A percentile compares a stretch with the other conserved stretches of the same genome.
These are phyloP conservation scores for Pseudoatta argentina DNA, from an alignment of 1,140 invertebrate genomes.

Conservation along the genomic window DNA sequence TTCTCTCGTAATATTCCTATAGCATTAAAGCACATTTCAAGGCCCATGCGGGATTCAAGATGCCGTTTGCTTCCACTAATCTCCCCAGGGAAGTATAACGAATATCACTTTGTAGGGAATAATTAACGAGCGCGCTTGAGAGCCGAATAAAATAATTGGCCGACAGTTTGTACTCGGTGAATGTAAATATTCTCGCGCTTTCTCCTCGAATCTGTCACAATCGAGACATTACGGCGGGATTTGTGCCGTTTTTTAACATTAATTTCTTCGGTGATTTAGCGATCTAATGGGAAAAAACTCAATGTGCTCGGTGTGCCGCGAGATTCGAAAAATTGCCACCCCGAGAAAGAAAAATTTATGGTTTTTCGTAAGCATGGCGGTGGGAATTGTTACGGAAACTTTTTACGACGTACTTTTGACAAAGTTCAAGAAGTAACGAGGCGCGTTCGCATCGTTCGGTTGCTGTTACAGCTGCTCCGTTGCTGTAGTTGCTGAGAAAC, in stretches of 20 bases:
- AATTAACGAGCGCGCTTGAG: constrained; percentile 54
- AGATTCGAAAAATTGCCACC: constrained; percentile 49
- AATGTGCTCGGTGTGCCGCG: neutral
- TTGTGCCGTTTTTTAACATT: constrained; percentile 49
- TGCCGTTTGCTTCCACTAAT: constrained; percentile 34
- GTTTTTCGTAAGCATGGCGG: constrained; percentile 39
- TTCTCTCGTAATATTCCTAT: constrained; percentile 54
- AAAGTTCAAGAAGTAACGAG: constrained; percentile 69
- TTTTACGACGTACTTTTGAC: constrained; percentile 62
- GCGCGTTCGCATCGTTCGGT: constrained; percentile 51
- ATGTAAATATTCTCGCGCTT: constrained; percentile 32
- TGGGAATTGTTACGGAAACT: constrained; percentile 44
- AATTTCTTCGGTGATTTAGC: constrained; percentile 37
- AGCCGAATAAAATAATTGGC: constrained; percentile 58
- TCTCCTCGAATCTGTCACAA: constrained; percentile 40
- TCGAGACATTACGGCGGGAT: constrained; percentile 40
- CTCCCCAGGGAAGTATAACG: constrained; percentile 46
- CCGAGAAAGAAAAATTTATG: constrained; percentile 21
- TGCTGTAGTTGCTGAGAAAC: constrained; percentile 26
- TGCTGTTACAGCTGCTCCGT: neutral
- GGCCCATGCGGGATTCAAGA: constrained; percentile 51
- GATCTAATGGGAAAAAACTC: constrained; percentile 13
- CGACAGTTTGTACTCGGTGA: constrained; percentile 28
- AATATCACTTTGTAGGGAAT: constrained; percentile 65
- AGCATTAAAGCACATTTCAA: constrained; percentile 59